Conservation (phyloP, 2,797 vertebrate genomes). For the Enteromius radiatus region DNA sequence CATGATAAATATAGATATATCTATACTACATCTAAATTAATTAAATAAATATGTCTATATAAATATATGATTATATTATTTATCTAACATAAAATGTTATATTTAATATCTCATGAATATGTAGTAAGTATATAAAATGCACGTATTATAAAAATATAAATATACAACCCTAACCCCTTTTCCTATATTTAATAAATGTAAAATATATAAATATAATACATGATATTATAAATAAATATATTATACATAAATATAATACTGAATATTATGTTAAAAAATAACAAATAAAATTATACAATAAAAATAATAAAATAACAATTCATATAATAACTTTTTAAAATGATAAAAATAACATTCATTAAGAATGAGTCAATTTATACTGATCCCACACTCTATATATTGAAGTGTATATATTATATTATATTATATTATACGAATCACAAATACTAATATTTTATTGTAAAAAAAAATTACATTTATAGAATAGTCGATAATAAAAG, state of each 20-base stretch:
- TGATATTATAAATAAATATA: background rate
- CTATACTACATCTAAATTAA: no score
- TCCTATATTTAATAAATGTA: background rate
- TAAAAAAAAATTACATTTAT: background rate
- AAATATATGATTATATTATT: no score
- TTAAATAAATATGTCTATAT: no score
- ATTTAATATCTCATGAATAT: background rate
- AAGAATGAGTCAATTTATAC: background rate
- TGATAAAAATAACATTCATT: background rate
- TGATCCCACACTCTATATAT: background rate
- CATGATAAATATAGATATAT: background rate
- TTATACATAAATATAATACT: background rate
- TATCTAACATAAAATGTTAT: background rate
- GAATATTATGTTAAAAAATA: background rate
- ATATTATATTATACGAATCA: no score
- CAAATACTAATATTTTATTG: no score
- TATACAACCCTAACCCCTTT: background rate
- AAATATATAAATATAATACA: background rate
- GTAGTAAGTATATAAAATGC: background rate
- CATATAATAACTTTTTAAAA: background rate
- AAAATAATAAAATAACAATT: background rate
- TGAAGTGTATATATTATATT: no score
- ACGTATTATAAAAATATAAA: background rate
- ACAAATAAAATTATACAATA: background rate
- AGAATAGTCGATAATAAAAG: background rate